Evolutionary conservation across 2,888 invertebrate genomes (phyloP), one percentile per base, ranked within the genome.

Genomic region (Drosophila planitibia): DNA sequence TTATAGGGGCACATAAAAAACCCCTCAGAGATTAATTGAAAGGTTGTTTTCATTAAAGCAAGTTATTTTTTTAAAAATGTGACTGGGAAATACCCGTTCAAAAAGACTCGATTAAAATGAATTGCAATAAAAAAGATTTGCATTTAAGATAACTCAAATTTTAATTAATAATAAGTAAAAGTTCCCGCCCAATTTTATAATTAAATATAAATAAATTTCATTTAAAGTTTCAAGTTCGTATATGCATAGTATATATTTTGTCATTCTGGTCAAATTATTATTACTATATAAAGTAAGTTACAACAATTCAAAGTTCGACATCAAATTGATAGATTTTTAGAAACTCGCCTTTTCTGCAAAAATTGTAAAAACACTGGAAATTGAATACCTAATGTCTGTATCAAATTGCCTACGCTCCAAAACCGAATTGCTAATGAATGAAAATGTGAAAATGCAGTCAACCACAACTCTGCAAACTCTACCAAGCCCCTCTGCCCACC

Each of bases 361-460:
- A 41, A 64, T 2, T 16, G 16, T 6, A 12, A 16, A 55, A n/a
- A 14, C 22, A 52, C 33, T 58, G 14, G 28, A 63, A 72, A 71
- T 59, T 49, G 25, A 62, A 79, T 68, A 44, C n/a, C 60, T 53
- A 57, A 55, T 47, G 33, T 16, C 33, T 59, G 58, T 52, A 62
- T 53, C 30, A 47, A 70, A 62, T 66, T 77, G 49, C 53, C 62
- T 37, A 49, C 57, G 49, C 49, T 39, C 49, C n/a, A 65, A 58
- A 60, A 51, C 58, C 73, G 65, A 70, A 65, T 41, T 32, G 41
- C 75, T 83, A 85, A 89, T 89, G 87, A 85, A 70, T 85, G 69
- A 61, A 61, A 70, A 73, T 70, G 79, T 3, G 54, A 39, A 67
- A 68, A 69, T 69, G 47, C 59, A 60, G 70, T 25, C 52, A 69